Conservation (phyloP, 2,888 invertebrate species). For the Stenurella melanura region DNA sequence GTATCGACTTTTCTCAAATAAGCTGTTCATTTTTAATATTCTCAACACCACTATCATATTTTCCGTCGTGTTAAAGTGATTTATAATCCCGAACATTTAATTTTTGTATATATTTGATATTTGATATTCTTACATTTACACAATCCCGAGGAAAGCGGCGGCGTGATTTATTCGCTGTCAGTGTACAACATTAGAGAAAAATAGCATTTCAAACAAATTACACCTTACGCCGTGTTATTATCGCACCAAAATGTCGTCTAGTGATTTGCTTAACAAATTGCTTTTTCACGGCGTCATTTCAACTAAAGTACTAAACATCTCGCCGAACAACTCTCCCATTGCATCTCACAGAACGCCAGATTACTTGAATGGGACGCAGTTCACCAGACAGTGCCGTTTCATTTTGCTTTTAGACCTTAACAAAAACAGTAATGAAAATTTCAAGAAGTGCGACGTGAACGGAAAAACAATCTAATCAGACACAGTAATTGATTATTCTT, state of each 20-base stretch:
- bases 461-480: conserved; percentile 23
- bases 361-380: background rate
- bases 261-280: conserved; percentile 39
- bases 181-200: conserved; percentile 27
- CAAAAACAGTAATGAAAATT: background rate
- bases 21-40: conserved; percentile 7
- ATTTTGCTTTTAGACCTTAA: conserved; percentile 12
- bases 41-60: background rate
- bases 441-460: conserved; percentile 8
- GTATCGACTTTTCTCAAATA: background rate
- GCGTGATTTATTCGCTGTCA: conserved; percentile 31
- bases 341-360: background rate
- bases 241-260: conserved; percentile 23
- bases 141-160: background rate
- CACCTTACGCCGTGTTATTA: conserved; percentile 18
- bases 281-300: conserved; percentile 16
- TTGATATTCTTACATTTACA: conserved; percentile 23
- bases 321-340: conserved; percentile 1
- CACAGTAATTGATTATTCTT: background rate
- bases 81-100: conserved; percentile 17
- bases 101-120: conserved; percentile 24
- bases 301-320: conserved; percentile 29
- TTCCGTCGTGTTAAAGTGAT: conserved; percentile 17
- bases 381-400: conserved; percentile 2
- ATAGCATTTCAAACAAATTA: conserved; percentile 33